Conservation (phyloP, 2,888 invertebrate species). For the Caenorhabditis zanzibari region DNA sequence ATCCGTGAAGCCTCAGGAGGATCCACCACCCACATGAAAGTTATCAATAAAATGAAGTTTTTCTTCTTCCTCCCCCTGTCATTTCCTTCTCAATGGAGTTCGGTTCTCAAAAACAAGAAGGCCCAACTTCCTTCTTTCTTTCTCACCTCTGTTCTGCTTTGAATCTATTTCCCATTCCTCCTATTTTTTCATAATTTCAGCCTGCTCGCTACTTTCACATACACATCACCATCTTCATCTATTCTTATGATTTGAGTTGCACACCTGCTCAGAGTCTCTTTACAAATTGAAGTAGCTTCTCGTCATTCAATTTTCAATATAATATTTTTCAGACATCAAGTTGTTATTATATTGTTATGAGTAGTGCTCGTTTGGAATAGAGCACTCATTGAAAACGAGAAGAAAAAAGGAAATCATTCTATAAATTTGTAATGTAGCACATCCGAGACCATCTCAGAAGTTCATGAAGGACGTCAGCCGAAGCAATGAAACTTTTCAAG, state of each 20-base stretch:
- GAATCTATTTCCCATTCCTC: not conserved
- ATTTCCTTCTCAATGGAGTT: conserved; percentile 12
- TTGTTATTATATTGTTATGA: conserved; percentile 9
- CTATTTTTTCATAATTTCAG: conserved; percentile 36
- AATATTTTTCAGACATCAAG: conserved; percentile 40
- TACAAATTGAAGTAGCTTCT: not conserved
- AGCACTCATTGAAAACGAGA: not conserved
- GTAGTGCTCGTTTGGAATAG: conserved; percentile 7
- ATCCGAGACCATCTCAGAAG: not conserved
- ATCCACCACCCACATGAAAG: conserved; percentile 26
- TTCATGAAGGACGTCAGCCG: conserved; percentile 27
- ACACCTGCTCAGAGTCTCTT: conserved; percentile 31
- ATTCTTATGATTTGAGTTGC: not conserved
- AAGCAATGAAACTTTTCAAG: conserved; percentile 9
- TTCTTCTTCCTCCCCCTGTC: no score
- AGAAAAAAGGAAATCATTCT: conserved; percentile 5
- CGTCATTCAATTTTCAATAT: no score
- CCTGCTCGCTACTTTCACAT: conserved; percentile 23
- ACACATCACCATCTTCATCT: conserved; percentile 26
- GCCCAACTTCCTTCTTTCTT: conserved; percentile 11
- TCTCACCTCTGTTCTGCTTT: conserved; percentile 20
- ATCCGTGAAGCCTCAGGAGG: conserved; percentile 8
- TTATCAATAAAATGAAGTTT: conserved; percentile 27
- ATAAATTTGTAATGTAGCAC: conserved; percentile 40
- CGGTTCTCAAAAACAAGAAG: conserved; percentile 35